Base-by-base conservation (phyloP, 2,797 vertebrate species). In the Aulostomus chinensis region DNA sequence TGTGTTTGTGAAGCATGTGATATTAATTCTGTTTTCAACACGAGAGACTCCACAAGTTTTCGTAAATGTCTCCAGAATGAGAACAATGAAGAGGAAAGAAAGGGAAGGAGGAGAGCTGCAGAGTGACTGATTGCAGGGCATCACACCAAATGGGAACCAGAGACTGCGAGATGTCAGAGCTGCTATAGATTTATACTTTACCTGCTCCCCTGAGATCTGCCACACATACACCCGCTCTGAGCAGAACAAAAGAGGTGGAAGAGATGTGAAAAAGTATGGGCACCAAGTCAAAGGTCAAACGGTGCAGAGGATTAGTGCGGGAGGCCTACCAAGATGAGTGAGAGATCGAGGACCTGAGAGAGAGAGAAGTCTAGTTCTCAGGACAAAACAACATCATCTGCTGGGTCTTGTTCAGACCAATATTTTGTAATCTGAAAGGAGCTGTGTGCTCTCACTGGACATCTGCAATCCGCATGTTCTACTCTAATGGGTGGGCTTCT, bases 391-490 rank as follows among this genome's bases (percentile, higher is more conserved):
- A 60, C 48, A 65, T 63, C 51, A 71, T 86, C 81, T 86, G 74
- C 83, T 86, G 83, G 74, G 61, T 77, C 80, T 85, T 84, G 86
- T 88, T 88, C 86, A 73, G 76, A 74, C 70, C 73, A 79, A 80
- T 58, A 77, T 80, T 88, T 86, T 86, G 80, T 83, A 63, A 80
- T 83, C 55, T 63, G 43, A 62, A 53, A 67, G 33, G 28, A 78
- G 61, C 38, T 38, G 47, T 30, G 22, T 38, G 50, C 25, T 4
- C 46, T 39, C 28, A 40, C 36, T 51, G 30, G 83, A 85, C 84
- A 89, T 88, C 86, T 89, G 86, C 80, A 80, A 68, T 67, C 79
- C 87, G 57, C 82, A 86, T 86, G 85, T 86, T 78, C 52, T 67
- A 58, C 59, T 68, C 32, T 32, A 37, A 67, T 84, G 80, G 85